These are phyloP conservation scores for Sympetrum striolatum DNA, from an alignment of 2,888 invertebrate genomes.

Conservation along the genomic window DNA sequence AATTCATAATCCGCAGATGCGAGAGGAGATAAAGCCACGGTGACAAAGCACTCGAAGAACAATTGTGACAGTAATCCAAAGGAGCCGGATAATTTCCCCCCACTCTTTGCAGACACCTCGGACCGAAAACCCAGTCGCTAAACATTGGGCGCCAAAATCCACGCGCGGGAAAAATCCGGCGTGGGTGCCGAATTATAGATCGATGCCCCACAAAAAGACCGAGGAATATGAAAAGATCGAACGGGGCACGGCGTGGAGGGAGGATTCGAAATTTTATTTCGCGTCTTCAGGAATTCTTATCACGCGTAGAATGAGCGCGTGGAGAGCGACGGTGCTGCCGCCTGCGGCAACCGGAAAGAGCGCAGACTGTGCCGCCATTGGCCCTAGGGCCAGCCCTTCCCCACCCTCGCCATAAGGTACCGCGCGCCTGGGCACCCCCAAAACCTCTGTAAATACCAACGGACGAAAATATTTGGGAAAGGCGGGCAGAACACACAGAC, in stretches of 20 bases:
- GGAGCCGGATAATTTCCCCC: no score
- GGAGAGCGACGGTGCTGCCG: constrained; percentile 8
- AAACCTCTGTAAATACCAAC: constrained; percentile 19
- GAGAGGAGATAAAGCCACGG: no score
- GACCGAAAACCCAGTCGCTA: no score
- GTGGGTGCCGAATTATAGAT: not conserved
- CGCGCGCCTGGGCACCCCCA: constrained; percentile 16
- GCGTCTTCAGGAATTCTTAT: constrained; percentile 19
- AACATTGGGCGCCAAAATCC: no score
- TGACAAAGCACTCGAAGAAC: no score
- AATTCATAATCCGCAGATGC: no score
- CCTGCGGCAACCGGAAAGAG: constrained; percentile 16
- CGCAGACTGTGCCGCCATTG: constrained; percentile 1
- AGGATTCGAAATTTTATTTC: constrained; percentile 37
- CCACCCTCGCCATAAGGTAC: constrained; percentile 10
- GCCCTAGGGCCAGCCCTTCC: not conserved
- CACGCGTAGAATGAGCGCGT: constrained; percentile 10
- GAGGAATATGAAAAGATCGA: not conserved
- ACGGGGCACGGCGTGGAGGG: not conserved
- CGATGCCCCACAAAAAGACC: not conserved
- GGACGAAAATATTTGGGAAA: constrained; percentile 41
- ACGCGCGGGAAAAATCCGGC: not conserved
- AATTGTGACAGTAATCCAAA: no score
- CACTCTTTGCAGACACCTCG: no score
- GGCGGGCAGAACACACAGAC: constrained; percentile 21